Evolutionary conservation across 2,113 vertebrate genomes (phyloP).

Genomic region (Ochotona princeps): DNA sequence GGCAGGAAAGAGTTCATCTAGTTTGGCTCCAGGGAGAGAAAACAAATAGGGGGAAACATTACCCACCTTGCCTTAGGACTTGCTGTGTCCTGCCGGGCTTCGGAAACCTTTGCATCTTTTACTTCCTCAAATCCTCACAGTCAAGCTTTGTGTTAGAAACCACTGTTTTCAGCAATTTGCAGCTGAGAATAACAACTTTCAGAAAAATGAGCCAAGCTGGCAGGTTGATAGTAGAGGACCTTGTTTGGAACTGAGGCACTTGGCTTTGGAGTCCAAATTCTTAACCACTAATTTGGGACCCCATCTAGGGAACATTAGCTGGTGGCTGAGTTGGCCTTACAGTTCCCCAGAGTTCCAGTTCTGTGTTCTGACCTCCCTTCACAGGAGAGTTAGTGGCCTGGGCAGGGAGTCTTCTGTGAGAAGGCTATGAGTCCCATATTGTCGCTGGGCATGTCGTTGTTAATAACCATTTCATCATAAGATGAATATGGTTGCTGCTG

Average conservation of each 20-base stretch:
- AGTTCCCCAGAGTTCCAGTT: neutral
- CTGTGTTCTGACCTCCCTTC: neutral
- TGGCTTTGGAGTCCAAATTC: neutral
- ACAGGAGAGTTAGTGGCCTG: neutral
- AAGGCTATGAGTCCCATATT: conserved; percentile 20
- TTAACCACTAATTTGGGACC: neutral
- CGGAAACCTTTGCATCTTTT: neutral
- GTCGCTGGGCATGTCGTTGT: conserved; percentile 55
- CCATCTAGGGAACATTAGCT: neutral
- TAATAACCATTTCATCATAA: conserved; percentile 81
- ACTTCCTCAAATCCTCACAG: neutral
- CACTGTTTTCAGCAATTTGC: neutral
- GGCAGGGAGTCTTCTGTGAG: neutral
- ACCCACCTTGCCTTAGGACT: neutral
- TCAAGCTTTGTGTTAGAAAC: neutral
- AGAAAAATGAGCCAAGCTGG: neutral
- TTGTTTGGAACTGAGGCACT: neutral
- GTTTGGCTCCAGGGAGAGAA: neutral
- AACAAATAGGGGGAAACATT: neutral
- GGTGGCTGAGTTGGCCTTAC: neutral
- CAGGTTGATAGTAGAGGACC: neutral
- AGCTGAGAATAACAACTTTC: neutral
- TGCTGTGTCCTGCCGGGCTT: neutral
- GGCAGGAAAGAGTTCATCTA: neutral
- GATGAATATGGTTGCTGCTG: conserved; percentile 55